Conservation (phyloP, 2,888 invertebrate species). For the Aspidiotus rigidus region DNA sequence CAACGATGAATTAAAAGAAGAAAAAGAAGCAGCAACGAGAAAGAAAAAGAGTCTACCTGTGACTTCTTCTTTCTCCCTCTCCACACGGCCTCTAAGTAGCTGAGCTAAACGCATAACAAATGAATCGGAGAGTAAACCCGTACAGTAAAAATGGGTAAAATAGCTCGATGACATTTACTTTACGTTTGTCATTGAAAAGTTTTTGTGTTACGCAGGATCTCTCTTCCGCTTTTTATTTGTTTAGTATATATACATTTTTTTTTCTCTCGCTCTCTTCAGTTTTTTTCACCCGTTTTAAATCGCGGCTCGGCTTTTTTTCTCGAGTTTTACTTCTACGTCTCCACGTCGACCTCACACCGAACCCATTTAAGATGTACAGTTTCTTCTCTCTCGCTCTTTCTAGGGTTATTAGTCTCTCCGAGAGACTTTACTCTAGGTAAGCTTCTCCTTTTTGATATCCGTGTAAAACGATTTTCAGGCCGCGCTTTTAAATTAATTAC, state of each 20-base stretch:
- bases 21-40: constrained; percentile 6
- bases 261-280: not conserved
- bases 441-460: constrained; percentile 1
- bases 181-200: constrained; percentile 30
- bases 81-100: not conserved
- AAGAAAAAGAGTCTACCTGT: constrained; percentile 7
- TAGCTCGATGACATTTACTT: constrained; percentile 32
- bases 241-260: constrained; percentile 12
- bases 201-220: constrained; percentile 27
- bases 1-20: not conserved
- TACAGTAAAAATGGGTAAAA: constrained; percentile 28
- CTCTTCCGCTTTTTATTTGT: constrained; percentile 31
- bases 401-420: constrained; percentile 19
- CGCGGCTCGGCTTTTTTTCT: constrained; percentile 12
- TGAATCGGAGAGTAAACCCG: constrained; percentile 14
- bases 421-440: not conserved
- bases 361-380: constrained; percentile 15
- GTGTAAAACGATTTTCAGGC: constrained; percentile 10
- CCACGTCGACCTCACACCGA: constrained; percentile 21
- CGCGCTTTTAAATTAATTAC: constrained; percentile 27
- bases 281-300: not conserved
- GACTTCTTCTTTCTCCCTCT: not conserved
- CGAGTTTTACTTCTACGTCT: constrained; percentile 5
- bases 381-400: not conserved
- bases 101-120: constrained; percentile 26